A percentile compares a stretch with the other conserved stretches of the same genome.
These are phyloP conservation scores for Taeniopygia guttata DNA, from an alignment of 2,797 vertebrate genomes.

Conservation along the genomic window DNA sequence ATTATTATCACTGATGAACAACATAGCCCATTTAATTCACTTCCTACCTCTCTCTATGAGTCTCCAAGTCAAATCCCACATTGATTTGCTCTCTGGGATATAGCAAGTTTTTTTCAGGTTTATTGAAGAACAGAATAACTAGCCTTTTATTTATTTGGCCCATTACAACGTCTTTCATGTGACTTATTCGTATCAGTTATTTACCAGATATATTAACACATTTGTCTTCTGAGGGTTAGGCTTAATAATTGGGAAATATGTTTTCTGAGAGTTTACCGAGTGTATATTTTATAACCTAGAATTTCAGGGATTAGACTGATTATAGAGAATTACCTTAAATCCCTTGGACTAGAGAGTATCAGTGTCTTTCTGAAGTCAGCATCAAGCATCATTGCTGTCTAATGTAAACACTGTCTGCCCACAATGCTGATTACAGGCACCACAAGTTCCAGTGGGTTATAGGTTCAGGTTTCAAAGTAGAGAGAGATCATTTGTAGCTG, in stretches of 20 bases:
- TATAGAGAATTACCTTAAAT: neutral
- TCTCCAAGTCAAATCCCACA: neutral
- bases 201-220: neutral
- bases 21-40: neutral
- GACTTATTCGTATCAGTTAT: neutral
- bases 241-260: neutral
- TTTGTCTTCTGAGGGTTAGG: neutral
- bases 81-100: neutral
- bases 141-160: neutral
- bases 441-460: neutral
- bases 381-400: neutral
- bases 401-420: neutral
- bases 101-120: neutral
- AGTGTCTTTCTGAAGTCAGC: neutral
- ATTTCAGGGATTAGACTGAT: neutral
- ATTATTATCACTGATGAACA: neutral
- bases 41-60: neutral
- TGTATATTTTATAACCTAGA: neutral
- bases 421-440: neutral
- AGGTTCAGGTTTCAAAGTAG: neutral
- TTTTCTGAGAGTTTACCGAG: neutral
- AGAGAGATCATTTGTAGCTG: neutral
- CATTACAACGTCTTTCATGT: neutral
- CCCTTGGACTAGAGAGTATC: neutral
- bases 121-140: neutral